These are phyloP conservation scores for Mellilla xanthometata DNA, from an alignment of 2,888 invertebrate genomes.

Conservation along the genomic window DNA sequence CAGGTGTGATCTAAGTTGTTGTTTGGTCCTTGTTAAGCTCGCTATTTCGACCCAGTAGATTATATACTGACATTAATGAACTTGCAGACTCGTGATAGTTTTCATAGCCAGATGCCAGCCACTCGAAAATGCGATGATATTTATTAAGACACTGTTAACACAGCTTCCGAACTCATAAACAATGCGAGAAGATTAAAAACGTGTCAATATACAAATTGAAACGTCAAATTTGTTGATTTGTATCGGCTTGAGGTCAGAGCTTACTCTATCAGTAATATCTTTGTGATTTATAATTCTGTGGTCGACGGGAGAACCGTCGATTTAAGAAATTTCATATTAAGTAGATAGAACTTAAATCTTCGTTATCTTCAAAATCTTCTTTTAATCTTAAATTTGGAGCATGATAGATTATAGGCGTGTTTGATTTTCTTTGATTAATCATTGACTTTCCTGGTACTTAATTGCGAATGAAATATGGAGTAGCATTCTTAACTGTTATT, in stretches of 20 bases:
- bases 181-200: slow-evolving; percentile 73
- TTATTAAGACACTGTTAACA: slow-evolving; percentile 62
- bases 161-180: slow-evolving; percentile 75
- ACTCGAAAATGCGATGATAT: slow-evolving; percentile 53
- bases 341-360: no score
- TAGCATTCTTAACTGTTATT: slow-evolving; percentile 9
- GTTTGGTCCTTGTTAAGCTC: no score
- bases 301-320: slow-evolving; percentile 28
- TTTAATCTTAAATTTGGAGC: no score
- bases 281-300: slow-evolving; percentile 26
- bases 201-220: slow-evolving; percentile 79
- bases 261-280: slow-evolving; percentile 21
- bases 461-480: slow-evolving; percentile 17
- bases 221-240: slow-evolving; percentile 77
- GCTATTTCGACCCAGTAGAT: no score
- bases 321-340: slow-evolving; percentile 35
- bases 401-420: no score
- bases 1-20: no score
- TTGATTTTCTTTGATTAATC: slow-evolving; percentile 14
- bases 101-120: slow-evolving; percentile 22
- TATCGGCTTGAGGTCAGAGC: slow-evolving; percentile 50
- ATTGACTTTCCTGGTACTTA: slow-evolving; percentile 7
- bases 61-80: no score
- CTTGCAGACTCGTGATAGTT: no score
- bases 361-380: no score